Percentiles rank a stretch among this genome's conserved stretches.
These are phyloP conservation scores for Caretta caretta DNA, from an alignment of 2,113 vertebrate genomes.

Conservation along the genomic window DNA sequence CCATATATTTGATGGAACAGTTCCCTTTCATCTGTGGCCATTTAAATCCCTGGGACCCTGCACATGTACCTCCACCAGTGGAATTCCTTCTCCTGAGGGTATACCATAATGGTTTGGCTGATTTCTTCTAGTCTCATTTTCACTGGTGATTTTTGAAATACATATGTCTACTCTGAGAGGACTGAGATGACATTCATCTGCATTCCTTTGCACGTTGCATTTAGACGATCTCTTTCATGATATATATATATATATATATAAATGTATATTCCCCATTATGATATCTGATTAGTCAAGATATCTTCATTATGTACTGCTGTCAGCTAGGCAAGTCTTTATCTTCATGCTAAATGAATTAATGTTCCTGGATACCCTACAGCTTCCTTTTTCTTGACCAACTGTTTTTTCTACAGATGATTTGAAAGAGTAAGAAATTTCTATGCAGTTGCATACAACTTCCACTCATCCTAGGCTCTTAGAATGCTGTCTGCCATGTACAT, in stretches of 20 bases:
- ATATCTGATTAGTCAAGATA: background rate
- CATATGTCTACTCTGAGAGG: background rate
- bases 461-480: background rate
- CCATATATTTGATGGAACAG: background rate
- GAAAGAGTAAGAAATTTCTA: background rate
- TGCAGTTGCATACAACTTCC: background rate
- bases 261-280: background rate
- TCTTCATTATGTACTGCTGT: background rate
- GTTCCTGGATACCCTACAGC: background rate
- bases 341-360: background rate
- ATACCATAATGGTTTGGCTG: background rate
- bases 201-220: background rate
- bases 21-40: background rate
- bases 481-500: background rate
- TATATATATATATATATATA: accelerated
- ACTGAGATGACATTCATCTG: background rate
- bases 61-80: background rate
- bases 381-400: background rate
- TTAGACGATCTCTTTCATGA: background rate
- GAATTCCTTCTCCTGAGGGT: background rate
- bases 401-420: background rate
- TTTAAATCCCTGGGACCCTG: background rate
- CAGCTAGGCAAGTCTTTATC: background rate
- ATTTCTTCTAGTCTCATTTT: background rate
- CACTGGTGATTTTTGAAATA: background rate